Conservation (phyloP, 2,113 vertebrate species). For the Eudyptes chrysolophus region DNA sequence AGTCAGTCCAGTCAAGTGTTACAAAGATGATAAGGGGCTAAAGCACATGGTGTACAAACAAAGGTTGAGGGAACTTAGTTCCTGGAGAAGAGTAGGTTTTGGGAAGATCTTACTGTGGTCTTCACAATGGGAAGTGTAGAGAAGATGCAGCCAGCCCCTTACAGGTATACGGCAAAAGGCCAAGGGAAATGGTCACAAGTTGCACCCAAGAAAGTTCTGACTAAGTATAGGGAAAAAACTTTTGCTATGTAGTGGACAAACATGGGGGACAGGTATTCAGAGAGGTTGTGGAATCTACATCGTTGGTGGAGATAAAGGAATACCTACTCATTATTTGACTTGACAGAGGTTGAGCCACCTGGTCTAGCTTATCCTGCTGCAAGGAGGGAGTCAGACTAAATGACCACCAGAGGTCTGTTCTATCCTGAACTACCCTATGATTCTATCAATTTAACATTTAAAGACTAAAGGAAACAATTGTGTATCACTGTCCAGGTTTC, state of each 20-base stretch:
- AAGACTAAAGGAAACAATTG: not conserved
- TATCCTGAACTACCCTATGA: not conserved
- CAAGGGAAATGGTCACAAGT: not conserved
- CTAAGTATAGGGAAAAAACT: not conserved
- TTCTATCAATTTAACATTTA: not conserved
- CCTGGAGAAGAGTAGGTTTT: not conserved
- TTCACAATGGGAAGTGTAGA: not conserved
- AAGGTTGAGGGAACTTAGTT: not conserved
- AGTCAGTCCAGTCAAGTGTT: not conserved
- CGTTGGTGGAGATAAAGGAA: rapidly evolving
- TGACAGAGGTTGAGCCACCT: not conserved
- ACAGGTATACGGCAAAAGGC: not conserved
- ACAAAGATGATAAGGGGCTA: not conserved
- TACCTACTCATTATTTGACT: not conserved
- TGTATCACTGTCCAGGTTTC: not conserved
- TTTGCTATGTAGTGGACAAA: not conserved
- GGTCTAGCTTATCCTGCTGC: not conserved
- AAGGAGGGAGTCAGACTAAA: not conserved
- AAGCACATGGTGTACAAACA: not conserved
- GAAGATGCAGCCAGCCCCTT: not conserved
- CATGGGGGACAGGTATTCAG: not conserved
- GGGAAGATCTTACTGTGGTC: not conserved
- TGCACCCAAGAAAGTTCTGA: not conserved
- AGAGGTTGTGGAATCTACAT: not conserved
- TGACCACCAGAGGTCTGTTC: not conserved